Base-by-base conservation (phyloP, 1,140 invertebrate genomes). In the Brachionus manjavacas region DNA sequence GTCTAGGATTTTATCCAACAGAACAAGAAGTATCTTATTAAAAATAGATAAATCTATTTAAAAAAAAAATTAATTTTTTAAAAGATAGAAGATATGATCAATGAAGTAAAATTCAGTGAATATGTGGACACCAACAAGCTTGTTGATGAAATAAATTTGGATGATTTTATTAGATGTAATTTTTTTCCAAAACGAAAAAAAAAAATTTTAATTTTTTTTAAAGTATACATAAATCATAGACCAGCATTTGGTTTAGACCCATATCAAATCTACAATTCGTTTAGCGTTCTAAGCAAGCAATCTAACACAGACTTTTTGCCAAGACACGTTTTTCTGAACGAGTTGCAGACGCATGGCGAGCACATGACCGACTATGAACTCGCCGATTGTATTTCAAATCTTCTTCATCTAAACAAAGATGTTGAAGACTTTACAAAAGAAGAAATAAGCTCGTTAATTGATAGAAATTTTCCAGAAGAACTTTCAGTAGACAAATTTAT, bases 1-100 rank as follows among this genome's bases (percentile, higher is more conserved):
- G 93, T n/a, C 89, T 93, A 86, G 93, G 93, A 80, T 94, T 91
- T 88, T 94, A 92, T 87, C 93, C 92, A 4, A 92, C 92, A 1
- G 92, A 94, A 86, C 91, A 92, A 88, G 93, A 94, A 90, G 93
- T 92, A 87, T 12, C 23, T 31, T 43, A 70, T 85, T 14, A 85
- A 60, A 60, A 23, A 60, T 23, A 8, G 9, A 23, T 20, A 3
- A 35, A 70, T 14, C 43, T 76, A 16, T 2, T 23, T 12, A 20
- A 49, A 35, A 6, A 68, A 43, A 2, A 83, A 39, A 23, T 7
- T 3, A 20, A 46, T 3, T 28, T 72, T 72, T 9, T 23, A 87
- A 79, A 86, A 94, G 93, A 90, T 93, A 74, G 92, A 93, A 86
- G 92, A 92, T 85, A 91, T 94, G 86, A 86, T 93, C 85, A 91